phyloP scores from a whole-genome alignment of 2,113 vertebrate genomes.

The Prunella himalayana region DNA sequence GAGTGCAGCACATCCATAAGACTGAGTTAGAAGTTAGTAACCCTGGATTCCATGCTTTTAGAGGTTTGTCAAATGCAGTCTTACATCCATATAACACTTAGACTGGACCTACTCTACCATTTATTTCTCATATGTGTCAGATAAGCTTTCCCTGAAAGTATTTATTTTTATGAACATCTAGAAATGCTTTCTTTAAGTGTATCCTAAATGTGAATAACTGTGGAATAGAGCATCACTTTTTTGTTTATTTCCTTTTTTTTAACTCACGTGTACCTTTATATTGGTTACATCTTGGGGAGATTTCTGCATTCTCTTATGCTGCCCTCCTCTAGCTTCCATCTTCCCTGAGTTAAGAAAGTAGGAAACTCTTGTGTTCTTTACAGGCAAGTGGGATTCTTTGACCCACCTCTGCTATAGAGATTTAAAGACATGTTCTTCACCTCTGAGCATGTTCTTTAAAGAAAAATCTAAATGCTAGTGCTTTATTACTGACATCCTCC shows the following conservation, averaged over 20 bases:
- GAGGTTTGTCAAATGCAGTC: neutral
- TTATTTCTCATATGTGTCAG: neutral
- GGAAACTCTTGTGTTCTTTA: neutral
- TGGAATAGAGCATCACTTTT: neutral
- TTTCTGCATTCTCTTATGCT: neutral
- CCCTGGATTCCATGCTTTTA: neutral
- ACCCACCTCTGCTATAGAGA: neutral
- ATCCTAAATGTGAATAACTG: neutral
- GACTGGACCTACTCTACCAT: neutral
- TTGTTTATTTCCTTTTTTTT: neutral
- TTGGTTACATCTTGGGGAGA: neutral
- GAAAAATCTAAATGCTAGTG: neutral
- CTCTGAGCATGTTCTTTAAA: neutral
- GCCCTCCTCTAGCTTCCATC: neutral
- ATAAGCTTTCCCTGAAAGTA: neutral
- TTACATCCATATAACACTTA: neutral
- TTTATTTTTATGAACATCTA: neutral
- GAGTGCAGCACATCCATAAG: neutral
- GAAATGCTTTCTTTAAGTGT: neutral
- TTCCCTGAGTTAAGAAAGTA: neutral
- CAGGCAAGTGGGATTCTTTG: neutral
- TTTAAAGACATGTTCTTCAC: neutral
- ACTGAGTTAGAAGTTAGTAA: neutral
- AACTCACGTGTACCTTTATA: neutral
- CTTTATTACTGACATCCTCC: slow-evolving; percentile 49